Evolutionary conservation across 1,140 invertebrate genomes (phyloP).

Genomic region (Augochlora pura): DNA sequence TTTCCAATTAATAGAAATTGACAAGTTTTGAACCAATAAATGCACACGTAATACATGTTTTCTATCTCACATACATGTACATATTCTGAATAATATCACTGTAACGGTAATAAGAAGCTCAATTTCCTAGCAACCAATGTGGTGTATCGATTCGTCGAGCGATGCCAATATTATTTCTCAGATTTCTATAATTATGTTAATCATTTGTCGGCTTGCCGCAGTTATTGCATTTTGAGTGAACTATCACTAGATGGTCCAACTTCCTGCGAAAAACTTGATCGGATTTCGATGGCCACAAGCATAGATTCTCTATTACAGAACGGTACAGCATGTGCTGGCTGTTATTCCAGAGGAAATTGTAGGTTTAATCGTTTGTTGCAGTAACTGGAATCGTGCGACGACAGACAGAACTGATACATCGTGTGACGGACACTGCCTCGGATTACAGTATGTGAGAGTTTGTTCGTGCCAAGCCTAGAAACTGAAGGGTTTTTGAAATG

Average conservation of each 20-base stretch:
- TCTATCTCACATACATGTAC: too few species aligned
- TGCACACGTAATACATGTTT: too few species aligned
- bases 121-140: too few species aligned
- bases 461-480: not conserved
- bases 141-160: too few species aligned
- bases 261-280: not conserved
- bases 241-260: not conserved
- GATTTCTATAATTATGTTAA: too few species aligned
- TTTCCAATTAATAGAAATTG: too few species aligned
- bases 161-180: too few species aligned
- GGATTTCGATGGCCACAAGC: not conserved
- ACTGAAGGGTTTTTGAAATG: not conserved
- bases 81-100: too few species aligned
- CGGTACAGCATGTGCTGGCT: too few species aligned
- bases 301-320: not conserved
- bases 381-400: constrained; percentile 64
- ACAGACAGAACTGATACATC: constrained; percentile 67
- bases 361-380: constrained; percentile 60
- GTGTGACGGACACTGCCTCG: constrained; percentile 65
- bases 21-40: too few species aligned
- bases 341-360: constrained; percentile 11
- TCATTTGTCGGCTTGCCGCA: not conserved
- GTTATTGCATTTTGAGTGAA: not conserved
- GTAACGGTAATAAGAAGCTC: too few species aligned
- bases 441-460: constrained; percentile 63